phyloP scores from a whole-genome alignment of 2,888 invertebrate genomes.

The Eristalis pertinax region DNA sequence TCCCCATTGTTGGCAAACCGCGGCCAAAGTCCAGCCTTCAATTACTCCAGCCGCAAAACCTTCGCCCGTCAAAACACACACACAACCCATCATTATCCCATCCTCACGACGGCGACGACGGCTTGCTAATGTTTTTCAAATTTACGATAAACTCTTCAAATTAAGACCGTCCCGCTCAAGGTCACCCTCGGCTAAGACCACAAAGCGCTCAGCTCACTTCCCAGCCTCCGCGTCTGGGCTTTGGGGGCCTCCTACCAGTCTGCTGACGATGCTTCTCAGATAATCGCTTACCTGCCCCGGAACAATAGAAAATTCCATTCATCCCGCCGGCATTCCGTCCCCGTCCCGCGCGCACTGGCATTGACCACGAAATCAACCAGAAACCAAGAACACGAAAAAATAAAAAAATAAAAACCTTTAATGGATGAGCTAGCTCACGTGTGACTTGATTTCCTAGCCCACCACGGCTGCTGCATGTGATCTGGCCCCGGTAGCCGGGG shows the following conservation, averaged over 20 bases:
- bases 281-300: neutral
- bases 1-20: neutral
- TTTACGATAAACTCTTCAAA: constrained; percentile 19
- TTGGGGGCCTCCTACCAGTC: too few relatives aligned
- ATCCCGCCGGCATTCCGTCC: neutral
- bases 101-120: neutral
- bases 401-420: constrained; percentile 17
- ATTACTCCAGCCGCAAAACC: neutral
- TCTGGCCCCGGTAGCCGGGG: neutral
- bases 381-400: neutral
- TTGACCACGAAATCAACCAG: constrained; percentile 61
- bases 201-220: constrained; percentile 15
- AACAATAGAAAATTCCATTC: constrained; percentile 23
- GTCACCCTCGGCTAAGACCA: neutral
- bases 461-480: neutral
- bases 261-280: too few relatives aligned
- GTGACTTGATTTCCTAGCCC: constrained; percentile 29
- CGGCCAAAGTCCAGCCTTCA: neutral
- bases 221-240: neutral
- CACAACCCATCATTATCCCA: neutral
- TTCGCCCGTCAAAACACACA: neutral
- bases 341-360: constrained; percentile 25
- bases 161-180: constrained; percentile 19
- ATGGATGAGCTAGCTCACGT: constrained; percentile 60
- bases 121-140: constrained; percentile 7